A percentile compares a stretch with the other conserved stretches of the same genome.
Evolutionary conservation across 1,140 invertebrate genomes (phyloP).

Genomic region (Geopemphigus sp.): DNA sequence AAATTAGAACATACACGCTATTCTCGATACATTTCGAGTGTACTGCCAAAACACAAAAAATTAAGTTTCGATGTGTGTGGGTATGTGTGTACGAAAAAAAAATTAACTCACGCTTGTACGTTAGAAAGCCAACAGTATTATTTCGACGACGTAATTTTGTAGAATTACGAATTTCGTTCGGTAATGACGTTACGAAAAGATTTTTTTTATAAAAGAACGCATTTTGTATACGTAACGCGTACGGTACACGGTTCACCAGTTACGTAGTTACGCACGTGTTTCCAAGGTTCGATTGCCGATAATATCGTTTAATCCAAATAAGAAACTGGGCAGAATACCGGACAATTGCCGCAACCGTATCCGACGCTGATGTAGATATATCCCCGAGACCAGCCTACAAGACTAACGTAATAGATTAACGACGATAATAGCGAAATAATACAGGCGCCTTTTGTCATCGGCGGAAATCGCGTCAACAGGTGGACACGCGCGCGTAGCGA

Average conservation of each 20-base stretch:
- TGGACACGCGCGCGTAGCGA: too few relatives aligned
- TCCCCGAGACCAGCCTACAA: slow-evolving; percentile 1
- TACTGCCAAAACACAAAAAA: too few relatives aligned
- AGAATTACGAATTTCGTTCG: background rate
- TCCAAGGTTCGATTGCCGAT: background rate
- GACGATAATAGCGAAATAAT: too few relatives aligned
- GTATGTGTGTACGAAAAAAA: background rate
- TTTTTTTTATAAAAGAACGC: background rate
- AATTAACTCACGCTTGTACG: background rate
- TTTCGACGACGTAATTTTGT: background rate
- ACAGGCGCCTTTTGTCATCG: background rate
- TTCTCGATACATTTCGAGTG: too few relatives aligned
- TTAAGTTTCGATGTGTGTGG: too few relatives aligned
- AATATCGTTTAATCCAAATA: background rate
- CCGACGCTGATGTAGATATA: background rate
- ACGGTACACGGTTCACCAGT: background rate
- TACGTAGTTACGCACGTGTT: background rate
- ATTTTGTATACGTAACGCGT: background rate
- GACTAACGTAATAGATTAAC: background rate
- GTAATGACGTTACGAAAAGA: background rate
- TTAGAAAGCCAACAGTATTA: background rate
- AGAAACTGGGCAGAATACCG: too few relatives aligned
- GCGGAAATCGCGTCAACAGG: background rate
- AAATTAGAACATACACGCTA: too few relatives aligned
- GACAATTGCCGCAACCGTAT: too few relatives aligned